Evolutionary conservation across 37 sponge, comb jelly and placozoan genomes (phyloP).

Genomic region (Haliclona indistincta): DNA sequence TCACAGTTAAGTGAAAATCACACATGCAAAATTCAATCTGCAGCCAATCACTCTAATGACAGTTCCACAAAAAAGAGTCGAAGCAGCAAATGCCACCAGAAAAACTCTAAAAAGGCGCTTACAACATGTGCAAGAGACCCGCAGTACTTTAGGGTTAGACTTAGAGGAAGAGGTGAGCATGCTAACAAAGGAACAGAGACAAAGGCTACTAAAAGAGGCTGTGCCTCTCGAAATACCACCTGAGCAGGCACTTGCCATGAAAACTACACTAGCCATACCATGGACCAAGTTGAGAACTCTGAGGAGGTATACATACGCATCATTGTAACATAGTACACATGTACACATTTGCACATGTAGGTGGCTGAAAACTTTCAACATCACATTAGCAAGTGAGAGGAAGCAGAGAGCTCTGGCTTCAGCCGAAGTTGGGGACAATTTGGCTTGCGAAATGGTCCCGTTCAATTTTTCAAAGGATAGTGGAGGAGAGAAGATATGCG

Average conservation of each 20-base stretch:
- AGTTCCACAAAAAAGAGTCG: slow-evolving; percentile 2
- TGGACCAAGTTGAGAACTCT: slow-evolving; percentile 32
- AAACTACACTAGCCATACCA: slow-evolving; percentile 17
- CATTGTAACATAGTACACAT: no score
- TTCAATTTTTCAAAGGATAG: not conserved
- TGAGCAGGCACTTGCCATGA: slow-evolving; percentile 23
- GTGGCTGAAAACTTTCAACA: slow-evolving; percentile 16
- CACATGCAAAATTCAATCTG: not conserved
- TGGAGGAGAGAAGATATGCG: slow-evolving; percentile 11
- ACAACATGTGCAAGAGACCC: no score
- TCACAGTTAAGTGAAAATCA: no score
- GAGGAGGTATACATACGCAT: slow-evolving; percentile 23
- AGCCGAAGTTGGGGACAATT: not conserved
- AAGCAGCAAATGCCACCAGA: no score
- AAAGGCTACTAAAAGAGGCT: not conserved
- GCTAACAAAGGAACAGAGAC: no score
- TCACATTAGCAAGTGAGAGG: slow-evolving; percentile 22
- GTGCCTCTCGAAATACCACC: slow-evolving; percentile 28
- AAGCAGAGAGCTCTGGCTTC: slow-evolving; percentile 1
- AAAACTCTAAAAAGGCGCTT: no score
- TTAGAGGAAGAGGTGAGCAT: no score
- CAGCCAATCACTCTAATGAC: slow-evolving; percentile 11
- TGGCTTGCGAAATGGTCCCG: slow-evolving; percentile 12
- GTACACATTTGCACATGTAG: not conserved
- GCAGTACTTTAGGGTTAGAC: no score